Evolutionary conservation across 2,113 vertebrate species (phyloP).

Genomic region (Esox niger): DNA sequence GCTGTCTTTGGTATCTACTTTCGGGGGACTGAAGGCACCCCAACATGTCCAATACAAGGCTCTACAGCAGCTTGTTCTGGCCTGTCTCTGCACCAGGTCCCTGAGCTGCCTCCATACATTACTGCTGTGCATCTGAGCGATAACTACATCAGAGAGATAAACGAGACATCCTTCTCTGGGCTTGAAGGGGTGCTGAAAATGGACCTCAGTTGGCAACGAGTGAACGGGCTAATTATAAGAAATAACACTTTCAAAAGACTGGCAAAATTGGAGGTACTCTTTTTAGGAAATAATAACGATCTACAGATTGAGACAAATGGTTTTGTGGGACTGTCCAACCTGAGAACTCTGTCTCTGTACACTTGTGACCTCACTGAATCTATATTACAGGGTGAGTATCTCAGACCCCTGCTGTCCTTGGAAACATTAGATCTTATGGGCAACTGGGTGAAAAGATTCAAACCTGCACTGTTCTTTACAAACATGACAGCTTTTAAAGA

Average conservation of each 20-base stretch:
- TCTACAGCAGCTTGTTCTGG: constrained; percentile 36
- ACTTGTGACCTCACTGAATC: constrained; percentile 63
- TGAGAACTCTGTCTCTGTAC: constrained; percentile 69
- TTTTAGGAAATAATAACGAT: constrained; percentile 61
- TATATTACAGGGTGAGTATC: constrained; percentile 72
- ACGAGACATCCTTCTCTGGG: constrained; percentile 64
- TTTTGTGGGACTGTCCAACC: constrained; percentile 72
- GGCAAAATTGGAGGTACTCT: constrained; percentile 68
- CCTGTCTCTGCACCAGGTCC: constrained; percentile 65
- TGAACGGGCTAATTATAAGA: constrained; percentile 59
- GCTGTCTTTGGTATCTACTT: background rate
- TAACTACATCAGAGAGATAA: constrained; percentile 75
- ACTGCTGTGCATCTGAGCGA: constrained; percentile 63
- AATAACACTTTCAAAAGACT: constrained; percentile 77
- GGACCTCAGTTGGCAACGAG: constrained; percentile 62
- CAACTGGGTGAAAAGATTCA: constrained; percentile 72
- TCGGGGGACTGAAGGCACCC: constrained; percentile 35
- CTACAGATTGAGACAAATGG: constrained; percentile 73
- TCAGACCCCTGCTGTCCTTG: constrained; percentile 77
- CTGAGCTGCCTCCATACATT: constrained; percentile 67
- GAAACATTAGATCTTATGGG: constrained; percentile 67
- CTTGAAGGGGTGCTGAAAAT: constrained; percentile 64
- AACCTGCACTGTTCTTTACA: constrained; percentile 77
- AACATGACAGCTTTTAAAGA: constrained; percentile 66
- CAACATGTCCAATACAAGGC: constrained; percentile 53